phyloP scores from a whole-genome alignment of 1,140 invertebrate species.

The Hyles vespertilio region DNA sequence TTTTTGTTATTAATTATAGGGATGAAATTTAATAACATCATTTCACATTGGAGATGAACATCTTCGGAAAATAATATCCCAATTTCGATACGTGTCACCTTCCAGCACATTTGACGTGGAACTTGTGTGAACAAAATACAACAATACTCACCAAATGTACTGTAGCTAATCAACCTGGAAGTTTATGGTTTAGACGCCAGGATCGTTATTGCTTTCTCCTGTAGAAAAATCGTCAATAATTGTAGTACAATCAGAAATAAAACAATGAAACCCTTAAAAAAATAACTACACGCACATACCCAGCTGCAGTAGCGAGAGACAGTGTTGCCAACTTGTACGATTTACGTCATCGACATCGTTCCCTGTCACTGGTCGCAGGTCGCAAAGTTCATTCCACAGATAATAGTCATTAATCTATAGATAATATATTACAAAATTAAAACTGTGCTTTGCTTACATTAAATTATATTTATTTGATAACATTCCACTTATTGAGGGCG shows the following conservation, averaged over 20 bases:
- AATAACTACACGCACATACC: conserved; percentile 37
- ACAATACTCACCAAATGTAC: conserved; percentile 62
- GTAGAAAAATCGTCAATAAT: conserved; percentile 37
- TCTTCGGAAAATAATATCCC: conserved; percentile 17
- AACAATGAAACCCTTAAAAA: conserved; percentile 38
- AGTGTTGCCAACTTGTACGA: conserved; percentile 7
- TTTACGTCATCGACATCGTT: no score
- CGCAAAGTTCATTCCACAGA: no score
- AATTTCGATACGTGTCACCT: conserved; percentile 72
- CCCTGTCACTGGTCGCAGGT: no score
- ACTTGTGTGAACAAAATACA: conserved; percentile 49
- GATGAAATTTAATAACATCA: background rate
- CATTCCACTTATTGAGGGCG: no score
- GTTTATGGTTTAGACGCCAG: conserved; percentile 62
- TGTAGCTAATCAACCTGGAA: conserved; percentile 67
- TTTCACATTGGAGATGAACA: background rate
- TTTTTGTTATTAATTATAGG: no score
- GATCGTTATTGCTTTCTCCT: conserved; percentile 56
- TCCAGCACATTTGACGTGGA: conserved; percentile 75
- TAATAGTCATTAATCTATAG: no score
- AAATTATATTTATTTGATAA: no score
- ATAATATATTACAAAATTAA: no score
- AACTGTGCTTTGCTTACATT: no score
- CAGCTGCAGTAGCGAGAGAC: conserved; percentile 26
- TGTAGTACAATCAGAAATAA: conserved; percentile 34